Conservation (phyloP, 2,797 vertebrate genomes). For the Sebastes steindachneri region DNA sequence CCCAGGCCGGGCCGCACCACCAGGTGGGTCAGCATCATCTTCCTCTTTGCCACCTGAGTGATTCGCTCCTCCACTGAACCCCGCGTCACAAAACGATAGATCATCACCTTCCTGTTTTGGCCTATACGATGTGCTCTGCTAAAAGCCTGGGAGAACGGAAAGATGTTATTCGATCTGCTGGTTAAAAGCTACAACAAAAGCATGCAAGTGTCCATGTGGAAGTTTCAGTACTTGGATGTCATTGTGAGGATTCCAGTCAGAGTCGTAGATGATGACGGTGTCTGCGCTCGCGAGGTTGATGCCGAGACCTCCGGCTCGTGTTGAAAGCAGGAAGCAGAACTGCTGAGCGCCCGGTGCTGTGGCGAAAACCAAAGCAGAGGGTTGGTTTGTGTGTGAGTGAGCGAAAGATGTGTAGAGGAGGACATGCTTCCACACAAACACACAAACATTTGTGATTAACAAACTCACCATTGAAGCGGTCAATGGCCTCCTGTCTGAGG, state of each 20-base stretch:
- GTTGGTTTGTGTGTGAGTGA: neutral
- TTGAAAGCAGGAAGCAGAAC: constrained; percentile 97
- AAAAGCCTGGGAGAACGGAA: constrained; percentile 87
- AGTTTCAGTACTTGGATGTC: constrained; percentile 90
- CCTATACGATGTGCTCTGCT: constrained; percentile 97
- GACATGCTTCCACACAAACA: neutral
- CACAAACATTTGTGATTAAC: neutral
- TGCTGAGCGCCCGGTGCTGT: constrained; percentile 96
- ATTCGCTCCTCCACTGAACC: constrained; percentile 97
- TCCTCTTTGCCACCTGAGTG: constrained; percentile 98
- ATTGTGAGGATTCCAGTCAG: constrained; percentile 98
- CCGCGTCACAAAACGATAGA: constrained; percentile 97
- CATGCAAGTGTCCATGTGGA: neutral
- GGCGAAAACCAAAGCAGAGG: constrained; percentile 29
- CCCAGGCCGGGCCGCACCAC: constrained; percentile 96
- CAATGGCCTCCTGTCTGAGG: constrained; percentile 96
- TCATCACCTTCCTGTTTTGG: constrained; percentile 99
- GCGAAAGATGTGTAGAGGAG: neutral
- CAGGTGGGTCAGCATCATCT: constrained; percentile 99
- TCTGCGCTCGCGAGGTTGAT: constrained; percentile 97
- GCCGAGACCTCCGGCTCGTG: constrained; percentile 94
- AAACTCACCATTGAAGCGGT: constrained; percentile 94
- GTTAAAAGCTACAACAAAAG: neutral
- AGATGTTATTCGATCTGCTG: neutral
- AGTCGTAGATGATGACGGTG: constrained; percentile 97